Evolutionary conservation across 2,113 vertebrate species (phyloP).

Genomic region (Crocuta crocuta): DNA sequence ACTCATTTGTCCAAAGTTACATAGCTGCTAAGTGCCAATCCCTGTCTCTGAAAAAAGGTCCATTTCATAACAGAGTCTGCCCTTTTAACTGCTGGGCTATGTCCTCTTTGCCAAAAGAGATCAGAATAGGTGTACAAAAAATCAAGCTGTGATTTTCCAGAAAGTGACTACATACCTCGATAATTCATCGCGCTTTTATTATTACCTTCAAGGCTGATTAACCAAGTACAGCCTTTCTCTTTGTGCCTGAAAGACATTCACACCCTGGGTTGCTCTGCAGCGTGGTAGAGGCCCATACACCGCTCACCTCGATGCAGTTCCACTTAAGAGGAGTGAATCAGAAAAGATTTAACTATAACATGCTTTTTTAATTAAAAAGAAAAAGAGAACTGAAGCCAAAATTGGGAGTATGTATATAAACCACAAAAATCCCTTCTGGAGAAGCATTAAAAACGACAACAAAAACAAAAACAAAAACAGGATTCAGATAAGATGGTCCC

Average conservation of each 20-base stretch:
- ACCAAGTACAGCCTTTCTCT: background rate
- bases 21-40: background rate
- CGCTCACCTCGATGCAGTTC: background rate
- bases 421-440: background rate
- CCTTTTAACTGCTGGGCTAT: background rate
- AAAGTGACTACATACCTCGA: background rate
- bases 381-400: constrained; percentile 30
- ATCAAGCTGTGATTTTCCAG: background rate
- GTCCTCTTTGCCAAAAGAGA: background rate
- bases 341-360: constrained; percentile 16
- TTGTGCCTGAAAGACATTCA: background rate
- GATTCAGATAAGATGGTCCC: background rate
- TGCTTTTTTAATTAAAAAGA: constrained; percentile 44
- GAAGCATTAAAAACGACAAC: background rate
- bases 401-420: background rate
- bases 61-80: background rate
- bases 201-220: background rate
- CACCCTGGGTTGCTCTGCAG: background rate
- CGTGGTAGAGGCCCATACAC: background rate
- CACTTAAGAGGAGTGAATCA: constrained; percentile 3
- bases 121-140: background rate
- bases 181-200: background rate
- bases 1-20: background rate
- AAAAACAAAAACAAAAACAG: background rate
- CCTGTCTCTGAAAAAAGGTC: background rate